phyloP scores from a whole-genome alignment of 1,140 invertebrate genomes.

The Magallana gigas region DNA sequence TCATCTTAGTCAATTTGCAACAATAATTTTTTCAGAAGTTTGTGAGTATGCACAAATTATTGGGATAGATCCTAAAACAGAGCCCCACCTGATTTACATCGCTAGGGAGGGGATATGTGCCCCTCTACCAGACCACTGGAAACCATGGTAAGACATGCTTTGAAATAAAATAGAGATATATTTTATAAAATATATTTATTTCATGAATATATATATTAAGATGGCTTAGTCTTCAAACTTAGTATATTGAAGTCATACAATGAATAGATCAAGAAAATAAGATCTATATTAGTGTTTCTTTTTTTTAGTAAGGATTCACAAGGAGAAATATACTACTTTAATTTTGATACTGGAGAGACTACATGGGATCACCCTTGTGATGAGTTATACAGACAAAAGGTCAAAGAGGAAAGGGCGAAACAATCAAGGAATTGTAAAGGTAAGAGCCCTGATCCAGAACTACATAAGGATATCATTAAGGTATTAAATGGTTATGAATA shows the following conservation, averaged over 20 bases:
- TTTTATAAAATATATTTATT: too few species aligned
- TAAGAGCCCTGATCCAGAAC: not conserved
- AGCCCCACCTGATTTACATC: conserved; percentile 89
- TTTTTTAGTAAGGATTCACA: conserved; percentile 85
- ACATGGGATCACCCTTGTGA: conserved; percentile 96
- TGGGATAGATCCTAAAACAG: conserved; percentile 91
- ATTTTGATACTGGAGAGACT: conserved; percentile 88
- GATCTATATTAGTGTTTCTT: too few species aligned
- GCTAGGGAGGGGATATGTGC: conserved; percentile 93
- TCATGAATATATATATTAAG: too few species aligned
- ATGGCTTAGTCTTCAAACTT: not conserved
- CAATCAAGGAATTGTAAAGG: conserved; percentile 10
- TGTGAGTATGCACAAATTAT: conserved; percentile 91
- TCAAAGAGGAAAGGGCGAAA: conserved; percentile 76
- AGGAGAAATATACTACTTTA: conserved; percentile 90
- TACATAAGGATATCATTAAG: too few species aligned
- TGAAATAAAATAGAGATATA: too few species aligned
- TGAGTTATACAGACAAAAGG: conserved; percentile 84
- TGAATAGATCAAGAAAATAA: too few species aligned
- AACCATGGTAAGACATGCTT: conserved; percentile 85
- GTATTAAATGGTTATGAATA: too few species aligned
- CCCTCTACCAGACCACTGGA: conserved; percentile 93
- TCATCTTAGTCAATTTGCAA: too few species aligned
- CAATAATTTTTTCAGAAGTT: conserved; percentile 85
- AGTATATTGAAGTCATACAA: not conserved